phyloP scores from a whole-genome alignment of 1,140 invertebrate genomes.

The Nixonia krombeini region DNA sequence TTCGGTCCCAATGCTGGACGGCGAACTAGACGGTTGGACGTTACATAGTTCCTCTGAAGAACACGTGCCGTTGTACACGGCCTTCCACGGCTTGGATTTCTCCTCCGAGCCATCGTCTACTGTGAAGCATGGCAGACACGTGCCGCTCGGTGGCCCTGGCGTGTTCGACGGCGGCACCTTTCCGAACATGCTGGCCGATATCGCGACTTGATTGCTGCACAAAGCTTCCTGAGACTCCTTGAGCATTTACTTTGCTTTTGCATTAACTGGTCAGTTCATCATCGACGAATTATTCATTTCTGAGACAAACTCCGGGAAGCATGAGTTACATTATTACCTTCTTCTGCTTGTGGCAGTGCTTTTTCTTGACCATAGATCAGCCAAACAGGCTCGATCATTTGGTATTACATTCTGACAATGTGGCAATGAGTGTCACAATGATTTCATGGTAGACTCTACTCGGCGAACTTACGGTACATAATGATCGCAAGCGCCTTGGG shows the following conservation, averaged over 20 bases:
- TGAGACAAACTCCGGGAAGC: constrained; percentile 4
- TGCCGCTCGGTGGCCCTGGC: constrained; percentile 46
- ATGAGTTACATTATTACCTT: neutral
- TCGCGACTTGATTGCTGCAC: constrained; percentile 5
- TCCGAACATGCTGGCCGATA: constrained; percentile 60
- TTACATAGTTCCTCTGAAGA: constrained; percentile 43
- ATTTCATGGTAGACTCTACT: no score
- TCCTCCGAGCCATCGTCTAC: constrained; percentile 50
- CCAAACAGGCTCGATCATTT: neutral
- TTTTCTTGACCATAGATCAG: neutral
- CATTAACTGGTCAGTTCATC: neutral
- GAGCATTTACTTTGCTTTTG: constrained; percentile 7
- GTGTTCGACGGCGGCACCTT: constrained; percentile 60
- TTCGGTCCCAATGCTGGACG: constrained; percentile 20
- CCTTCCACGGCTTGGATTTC: constrained; percentile 48
- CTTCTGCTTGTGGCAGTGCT: neutral
- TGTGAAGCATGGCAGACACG: constrained; percentile 57
- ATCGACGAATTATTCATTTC: neutral
- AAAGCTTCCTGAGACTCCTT: constrained; percentile 6
- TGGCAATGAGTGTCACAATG: no score
- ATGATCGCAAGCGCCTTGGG: neutral
- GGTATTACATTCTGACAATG: no score
- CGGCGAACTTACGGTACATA: no score
- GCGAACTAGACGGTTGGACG: constrained; percentile 15
- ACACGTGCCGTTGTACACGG: constrained; percentile 34